A percentile compares a stretch with the other conserved stretches of the same genome.
Evolutionary conservation across 1,140 invertebrate genomes (phyloP).

Genomic region (Whitmania pigra): DNA sequence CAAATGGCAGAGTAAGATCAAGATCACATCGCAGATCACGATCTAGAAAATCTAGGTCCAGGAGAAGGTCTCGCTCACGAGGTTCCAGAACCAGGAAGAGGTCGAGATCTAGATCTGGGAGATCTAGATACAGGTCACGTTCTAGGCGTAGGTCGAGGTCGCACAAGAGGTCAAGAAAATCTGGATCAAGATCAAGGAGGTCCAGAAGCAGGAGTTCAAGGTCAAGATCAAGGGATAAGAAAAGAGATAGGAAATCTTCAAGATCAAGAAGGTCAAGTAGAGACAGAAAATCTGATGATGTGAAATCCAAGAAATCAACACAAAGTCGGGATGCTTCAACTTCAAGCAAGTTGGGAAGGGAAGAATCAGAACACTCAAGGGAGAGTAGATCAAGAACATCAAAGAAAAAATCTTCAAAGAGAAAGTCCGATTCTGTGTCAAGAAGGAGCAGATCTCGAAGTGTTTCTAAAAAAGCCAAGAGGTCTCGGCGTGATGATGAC

Average conservation of each 20-base stretch:
- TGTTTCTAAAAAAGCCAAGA: conserved; percentile 2
- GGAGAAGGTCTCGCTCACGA: conserved; percentile 23
- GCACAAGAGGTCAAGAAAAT: conserved; percentile 25
- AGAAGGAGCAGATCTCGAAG: conserved; percentile 1
- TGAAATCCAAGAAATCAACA: conserved; percentile 25
- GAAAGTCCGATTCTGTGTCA: conserved; percentile 2
- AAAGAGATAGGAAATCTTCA: conserved; percentile 26
- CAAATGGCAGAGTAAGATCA: conserved; percentile 11
- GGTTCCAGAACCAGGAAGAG: conserved; percentile 25
- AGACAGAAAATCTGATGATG: conserved; percentile 26
- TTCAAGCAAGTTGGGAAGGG: conserved; percentile 31
- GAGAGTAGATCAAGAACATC: conserved; percentile 17
- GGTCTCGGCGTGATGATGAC: not conserved
- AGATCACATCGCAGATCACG: conserved; percentile 25
- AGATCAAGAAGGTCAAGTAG: conserved; percentile 26
- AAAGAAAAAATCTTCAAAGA: conserved; percentile 16
- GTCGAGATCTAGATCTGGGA: conserved; percentile 28
- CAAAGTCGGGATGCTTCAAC: conserved; percentile 28
- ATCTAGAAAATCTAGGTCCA: conserved; percentile 14
- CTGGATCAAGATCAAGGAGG: conserved; percentile 29
- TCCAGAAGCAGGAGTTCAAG: conserved; percentile 23
- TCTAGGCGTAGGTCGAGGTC: conserved; percentile 12
- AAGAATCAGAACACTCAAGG: conserved; percentile 21
- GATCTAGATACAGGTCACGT: conserved; percentile 18
- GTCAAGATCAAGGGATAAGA: conserved; percentile 26